Percentiles rank a stretch among this genome's conserved stretches.
Evolutionary conservation across 2,797 vertebrate genomes (phyloP).

Genomic region (Phyllotis vaccarum): DNA sequence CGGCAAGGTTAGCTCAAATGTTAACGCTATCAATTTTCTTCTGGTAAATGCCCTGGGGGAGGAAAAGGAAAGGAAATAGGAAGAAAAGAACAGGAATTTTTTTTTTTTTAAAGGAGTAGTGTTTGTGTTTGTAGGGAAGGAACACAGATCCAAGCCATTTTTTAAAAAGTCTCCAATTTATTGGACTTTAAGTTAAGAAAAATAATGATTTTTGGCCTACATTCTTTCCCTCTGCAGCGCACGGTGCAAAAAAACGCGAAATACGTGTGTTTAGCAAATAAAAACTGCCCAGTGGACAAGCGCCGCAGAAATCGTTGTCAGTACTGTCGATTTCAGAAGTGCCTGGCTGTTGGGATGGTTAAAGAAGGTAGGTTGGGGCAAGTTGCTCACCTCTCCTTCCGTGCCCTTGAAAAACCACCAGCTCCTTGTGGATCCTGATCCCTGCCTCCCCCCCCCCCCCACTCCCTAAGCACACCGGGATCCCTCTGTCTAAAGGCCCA

Average conservation of each 20-base stretch:
- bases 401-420: background rate
- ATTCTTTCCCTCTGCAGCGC: slow-evolving; percentile 90
- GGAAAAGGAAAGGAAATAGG: slow-evolving; percentile 38
- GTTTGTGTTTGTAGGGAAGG: slow-evolving; percentile 36
- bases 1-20: slow-evolving; percentile 87
- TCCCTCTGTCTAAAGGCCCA: background rate
- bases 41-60: slow-evolving; percentile 85
- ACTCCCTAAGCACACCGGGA: background rate
- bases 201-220: slow-evolving; percentile 18
- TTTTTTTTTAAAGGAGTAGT: background rate
- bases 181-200: slow-evolving; percentile 49
- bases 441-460: fast-evolving
- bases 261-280: slow-evolving; percentile 99
- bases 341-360: slow-evolving; percentile 98
- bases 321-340: slow-evolving; percentile 99
- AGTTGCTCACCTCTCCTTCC: background rate
- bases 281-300: slow-evolving; percentile 99
- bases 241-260: slow-evolving; percentile 99
- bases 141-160: background rate
- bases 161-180: slow-evolving; percentile 44
- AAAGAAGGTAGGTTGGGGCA: slow-evolving; percentile 93
- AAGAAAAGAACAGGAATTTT: background rate
- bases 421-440: background rate
- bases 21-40: slow-evolving; percentile 88
- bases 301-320: slow-evolving; percentile 98